phyloP scores from a whole-genome alignment of 2,797 vertebrate species.

The Alosa sapidissima region DNA sequence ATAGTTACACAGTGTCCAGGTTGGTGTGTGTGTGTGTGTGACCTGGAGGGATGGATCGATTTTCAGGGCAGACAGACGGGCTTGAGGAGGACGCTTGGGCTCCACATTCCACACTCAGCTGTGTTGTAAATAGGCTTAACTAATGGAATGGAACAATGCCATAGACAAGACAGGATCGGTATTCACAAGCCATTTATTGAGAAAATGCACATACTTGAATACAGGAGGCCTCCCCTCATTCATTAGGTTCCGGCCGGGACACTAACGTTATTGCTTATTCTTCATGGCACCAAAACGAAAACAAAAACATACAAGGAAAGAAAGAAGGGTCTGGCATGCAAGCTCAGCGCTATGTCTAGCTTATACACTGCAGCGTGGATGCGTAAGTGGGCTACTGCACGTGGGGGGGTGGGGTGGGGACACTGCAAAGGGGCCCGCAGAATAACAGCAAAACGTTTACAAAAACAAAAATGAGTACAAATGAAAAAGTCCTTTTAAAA shows the following conservation, averaged over 20 bases:
- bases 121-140: too few relatives aligned
- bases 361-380: neutral
- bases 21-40: too few relatives aligned
- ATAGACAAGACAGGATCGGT: neutral
- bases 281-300: conserved; percentile 81
- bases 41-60: too few relatives aligned
- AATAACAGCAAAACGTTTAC: conserved; percentile 57
- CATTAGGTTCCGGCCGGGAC: conserved; percentile 37
- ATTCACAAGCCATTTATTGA: conserved; percentile 56
- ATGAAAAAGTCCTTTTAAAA: conserved; percentile 67
- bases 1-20: too few relatives aligned
- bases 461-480: conserved; percentile 64
- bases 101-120: too few relatives aligned
- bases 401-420: neutral
- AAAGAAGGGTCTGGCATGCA: conserved; percentile 77
- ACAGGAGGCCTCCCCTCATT: conserved; percentile 33
- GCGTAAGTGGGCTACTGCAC: neutral
- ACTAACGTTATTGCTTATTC: conserved; percentile 83
- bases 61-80: too few relatives aligned
- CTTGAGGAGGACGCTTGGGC: too few relatives aligned
- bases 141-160: neutral
- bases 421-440: neutral
- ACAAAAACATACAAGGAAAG: conserved; percentile 65
- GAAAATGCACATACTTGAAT: conserved; percentile 50
- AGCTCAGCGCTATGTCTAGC: conserved; percentile 70